phyloP scores from a whole-genome alignment of 2,888 invertebrate species.

The Odontocerum albicorne region DNA sequence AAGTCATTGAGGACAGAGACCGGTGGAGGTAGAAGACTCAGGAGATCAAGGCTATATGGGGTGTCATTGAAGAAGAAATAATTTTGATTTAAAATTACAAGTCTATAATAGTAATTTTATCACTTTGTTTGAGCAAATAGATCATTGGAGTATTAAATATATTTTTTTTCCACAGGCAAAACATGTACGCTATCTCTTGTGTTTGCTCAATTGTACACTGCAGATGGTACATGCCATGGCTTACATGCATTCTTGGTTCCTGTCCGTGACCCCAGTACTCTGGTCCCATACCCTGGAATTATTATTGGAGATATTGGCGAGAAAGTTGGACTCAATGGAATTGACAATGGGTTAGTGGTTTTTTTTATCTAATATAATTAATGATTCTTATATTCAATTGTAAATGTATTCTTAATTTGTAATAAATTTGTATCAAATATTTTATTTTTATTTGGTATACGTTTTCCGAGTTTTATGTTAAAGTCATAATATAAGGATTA shows the following conservation, averaged over 20 bases:
- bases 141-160: too few species aligned
- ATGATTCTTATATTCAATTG: too few species aligned
- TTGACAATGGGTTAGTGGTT: slow-evolving; percentile 80
- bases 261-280: slow-evolving; percentile 74
- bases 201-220: slow-evolving; percentile 86
- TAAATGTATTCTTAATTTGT: too few species aligned
- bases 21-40: too few species aligned
- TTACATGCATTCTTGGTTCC: slow-evolving; percentile 90
- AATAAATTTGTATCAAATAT: not conserved
- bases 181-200: slow-evolving; percentile 84
- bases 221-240: slow-evolving; percentile 77
- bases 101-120: too few species aligned
- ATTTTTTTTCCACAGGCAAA: slow-evolving; percentile 57
- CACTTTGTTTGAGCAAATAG: too few species aligned
- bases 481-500: too few species aligned
- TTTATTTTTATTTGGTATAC: not conserved
- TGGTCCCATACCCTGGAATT: slow-evolving; percentile 80
- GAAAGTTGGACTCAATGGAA: slow-evolving; percentile 87
- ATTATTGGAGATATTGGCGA: slow-evolving; percentile 91
- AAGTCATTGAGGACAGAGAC: too few species aligned
- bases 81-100: too few species aligned
- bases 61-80: too few species aligned
- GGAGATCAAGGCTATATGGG: too few species aligned
- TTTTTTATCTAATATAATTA: too few species aligned
- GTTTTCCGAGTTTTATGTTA: not conserved